These are phyloP conservation scores for Oscheius sp. DNA, from an alignment of 2,888 invertebrate species.

Conservation along the genomic window DNA sequence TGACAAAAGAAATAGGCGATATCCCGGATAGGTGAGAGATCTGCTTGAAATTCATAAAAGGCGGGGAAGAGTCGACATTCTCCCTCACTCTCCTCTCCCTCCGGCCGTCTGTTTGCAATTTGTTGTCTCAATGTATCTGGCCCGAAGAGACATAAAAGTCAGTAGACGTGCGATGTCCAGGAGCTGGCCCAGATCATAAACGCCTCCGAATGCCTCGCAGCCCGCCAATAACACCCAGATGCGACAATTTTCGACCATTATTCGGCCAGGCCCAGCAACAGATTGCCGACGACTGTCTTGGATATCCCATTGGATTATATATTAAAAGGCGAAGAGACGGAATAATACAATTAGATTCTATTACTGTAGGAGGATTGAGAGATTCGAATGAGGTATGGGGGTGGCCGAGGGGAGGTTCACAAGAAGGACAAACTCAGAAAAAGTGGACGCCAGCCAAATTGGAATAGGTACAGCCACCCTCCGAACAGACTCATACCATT, in stretches of 20 bases:
- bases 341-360: background rate
- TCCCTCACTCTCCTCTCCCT: background rate
- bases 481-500: background rate
- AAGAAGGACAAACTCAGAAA: conserved; percentile 19
- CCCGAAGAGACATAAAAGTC: background rate
- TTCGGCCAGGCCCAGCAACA: conserved; percentile 26
- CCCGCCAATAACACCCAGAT: conserved; percentile 35
- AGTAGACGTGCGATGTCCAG: conserved; percentile 2
- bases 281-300: conserved; percentile 18
- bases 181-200: conserved; percentile 31
- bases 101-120: too few species aligned
- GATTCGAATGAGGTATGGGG: conserved; percentile 5
- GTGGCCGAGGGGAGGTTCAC: background rate
- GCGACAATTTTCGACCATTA: conserved; percentile 37
- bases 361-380: background rate
- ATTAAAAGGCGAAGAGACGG: too few species aligned
- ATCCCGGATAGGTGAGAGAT: background rate
- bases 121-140: too few species aligned
- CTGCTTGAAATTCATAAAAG: too few species aligned
- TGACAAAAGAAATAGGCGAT: background rate
- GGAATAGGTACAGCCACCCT: conserved; percentile 4
- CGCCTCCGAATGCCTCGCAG: conserved; percentile 9
- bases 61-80: background rate
- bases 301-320: conserved; percentile 28
- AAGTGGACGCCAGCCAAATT: conserved; percentile 27